Conservation (phyloP, 2,113 vertebrate genomes). For the Enhydra lutris region DNA sequence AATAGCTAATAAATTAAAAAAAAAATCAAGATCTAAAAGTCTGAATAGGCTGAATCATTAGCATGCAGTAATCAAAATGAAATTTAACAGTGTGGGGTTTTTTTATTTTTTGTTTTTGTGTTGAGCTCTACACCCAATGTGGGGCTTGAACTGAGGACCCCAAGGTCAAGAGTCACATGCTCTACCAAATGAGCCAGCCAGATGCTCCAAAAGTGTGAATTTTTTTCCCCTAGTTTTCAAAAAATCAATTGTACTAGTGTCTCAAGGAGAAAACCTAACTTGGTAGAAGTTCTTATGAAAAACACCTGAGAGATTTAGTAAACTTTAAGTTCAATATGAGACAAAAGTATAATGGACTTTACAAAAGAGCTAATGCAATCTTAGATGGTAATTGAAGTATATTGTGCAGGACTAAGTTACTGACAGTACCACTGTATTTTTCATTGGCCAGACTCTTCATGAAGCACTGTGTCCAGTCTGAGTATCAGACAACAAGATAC, state of each 20-base stretch:
- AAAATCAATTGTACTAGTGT: not conserved
- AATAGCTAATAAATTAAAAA: not conserved
- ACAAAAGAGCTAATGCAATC: not conserved
- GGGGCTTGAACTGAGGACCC: not conserved
- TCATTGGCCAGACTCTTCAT: not conserved
- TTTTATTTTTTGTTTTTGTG: not conserved
- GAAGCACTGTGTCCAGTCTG: not conserved
- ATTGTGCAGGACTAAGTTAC: not conserved
- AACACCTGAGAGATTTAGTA: not conserved
- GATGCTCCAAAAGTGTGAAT: not conserved
- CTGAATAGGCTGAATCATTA: not conserved
- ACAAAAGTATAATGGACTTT: not conserved
- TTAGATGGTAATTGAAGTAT: not conserved
- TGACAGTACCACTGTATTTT: not conserved
- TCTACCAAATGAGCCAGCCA: not conserved
- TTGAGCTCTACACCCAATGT: not conserved
- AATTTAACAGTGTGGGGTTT: not conserved
- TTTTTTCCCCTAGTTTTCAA: not conserved
- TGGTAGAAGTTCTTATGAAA: not conserved
- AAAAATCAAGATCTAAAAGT: conserved; percentile 5
- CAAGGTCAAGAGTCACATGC: not conserved
- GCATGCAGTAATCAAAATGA: not conserved
- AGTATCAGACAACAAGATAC: not conserved
- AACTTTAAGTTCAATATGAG: not conserved
- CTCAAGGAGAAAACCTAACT: not conserved